phyloP scores from a whole-genome alignment of 1,140 invertebrate genomes.

The Gyrodactylus bullatarudis region DNA sequence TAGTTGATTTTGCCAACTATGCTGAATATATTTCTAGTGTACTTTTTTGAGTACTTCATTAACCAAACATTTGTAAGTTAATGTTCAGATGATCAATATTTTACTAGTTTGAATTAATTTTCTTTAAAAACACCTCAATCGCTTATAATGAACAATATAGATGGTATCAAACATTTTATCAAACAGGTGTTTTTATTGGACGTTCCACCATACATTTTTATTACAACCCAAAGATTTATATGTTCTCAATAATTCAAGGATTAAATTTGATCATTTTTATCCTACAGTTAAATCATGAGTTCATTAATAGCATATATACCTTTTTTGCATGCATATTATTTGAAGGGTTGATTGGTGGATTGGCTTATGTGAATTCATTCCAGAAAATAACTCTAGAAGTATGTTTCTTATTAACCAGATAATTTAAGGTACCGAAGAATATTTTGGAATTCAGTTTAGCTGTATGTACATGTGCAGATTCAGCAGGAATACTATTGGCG shows the following conservation, averaged over 20 bases:
- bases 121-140: not conserved
- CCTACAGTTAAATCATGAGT: not conserved
- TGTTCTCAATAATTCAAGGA: not conserved
- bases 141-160: not conserved
- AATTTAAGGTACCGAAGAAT: not conserved
- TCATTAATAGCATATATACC: too few species aligned
- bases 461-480: not conserved
- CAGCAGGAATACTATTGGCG: not conserved
- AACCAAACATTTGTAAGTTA: not conserved
- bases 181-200: not conserved
- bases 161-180: not conserved
- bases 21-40: not conserved
- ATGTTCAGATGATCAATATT: not conserved
- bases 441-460: not conserved
- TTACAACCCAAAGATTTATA: too few species aligned
- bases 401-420: too few species aligned
- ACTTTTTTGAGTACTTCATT: not conserved
- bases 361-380: not conserved
- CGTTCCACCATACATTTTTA: too few species aligned
- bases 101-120: not conserved
- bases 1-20: not conserved
- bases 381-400: too few species aligned
- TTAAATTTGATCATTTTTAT: not conserved
- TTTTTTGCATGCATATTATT: not conserved
- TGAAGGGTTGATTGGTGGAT: not conserved